Base-by-base conservation (phyloP, 2,797 vertebrate species). In the Xiphorhynchus erythropygius region DNA sequence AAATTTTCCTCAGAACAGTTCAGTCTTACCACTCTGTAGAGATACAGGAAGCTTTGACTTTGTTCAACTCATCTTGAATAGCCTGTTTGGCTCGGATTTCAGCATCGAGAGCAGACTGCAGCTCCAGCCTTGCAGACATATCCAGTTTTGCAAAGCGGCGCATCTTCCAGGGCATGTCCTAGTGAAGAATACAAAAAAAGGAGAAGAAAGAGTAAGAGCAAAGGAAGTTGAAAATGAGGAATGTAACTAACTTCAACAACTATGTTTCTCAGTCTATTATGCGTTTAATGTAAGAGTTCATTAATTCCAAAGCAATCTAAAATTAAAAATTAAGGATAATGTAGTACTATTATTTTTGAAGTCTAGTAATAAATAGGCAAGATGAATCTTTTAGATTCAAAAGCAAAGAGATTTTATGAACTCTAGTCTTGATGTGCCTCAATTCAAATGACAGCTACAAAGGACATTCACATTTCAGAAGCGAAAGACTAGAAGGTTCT, bases 141-240 rank as follows among this genome's bases (percentile, higher is more conserved):
- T 99, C 99, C 96, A 99, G 98, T 98, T 99, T 99, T 62, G 99
- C 99, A 47, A 99, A 99, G 76, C 99, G 99, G 1, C 99, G 98
- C 99, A 99, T 99, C 98, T 99, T 99, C 99, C 99, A 99, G 2
- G 99, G 99, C 99, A 99, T 99, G 97, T 99, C 99, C 99, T 99
- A 92, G 37, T 56, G 83, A 91, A 73, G 28, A 74, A 57, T 6
- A 7, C 52, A 39, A 68, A 73, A 83, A 37, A 7, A 8, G 9
- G 11, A 93, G 41, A 7, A 67, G 32, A 32, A 73, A 55, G 32
- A 69, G 3, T 35, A 55, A 75, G 25, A 39, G 12, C 2, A 59
- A 73, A 84, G 15, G 37, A 77, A 44, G 41, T 5, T 71, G n/a
- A 65, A 83, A 41, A 47, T 15, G 12, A 53, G 47, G 17, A 87